phyloP scores from a whole-genome alignment of 2,797 vertebrate species.

The Austrolebias charrua region DNA sequence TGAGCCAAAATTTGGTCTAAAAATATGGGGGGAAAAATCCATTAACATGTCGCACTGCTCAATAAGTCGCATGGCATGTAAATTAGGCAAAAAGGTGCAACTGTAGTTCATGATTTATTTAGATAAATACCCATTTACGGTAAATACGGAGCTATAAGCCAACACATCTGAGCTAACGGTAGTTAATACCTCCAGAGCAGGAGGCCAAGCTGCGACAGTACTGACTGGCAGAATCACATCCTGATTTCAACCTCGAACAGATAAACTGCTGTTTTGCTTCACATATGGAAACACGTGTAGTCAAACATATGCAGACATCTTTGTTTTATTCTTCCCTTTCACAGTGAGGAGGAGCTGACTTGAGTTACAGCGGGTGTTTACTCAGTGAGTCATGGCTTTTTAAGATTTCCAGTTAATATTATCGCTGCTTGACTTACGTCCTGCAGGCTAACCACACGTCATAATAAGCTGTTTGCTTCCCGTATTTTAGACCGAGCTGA shows the following conservation, averaged over 20 bases:
- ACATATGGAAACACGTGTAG: slow-evolving; percentile 43
- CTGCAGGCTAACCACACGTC: slow-evolving; percentile 37
- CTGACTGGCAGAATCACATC: slow-evolving; percentile 54
- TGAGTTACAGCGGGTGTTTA: slow-evolving; percentile 25
- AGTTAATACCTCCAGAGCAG: no score
- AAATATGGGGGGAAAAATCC: no score
- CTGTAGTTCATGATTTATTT: no score
- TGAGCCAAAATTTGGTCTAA: no score
- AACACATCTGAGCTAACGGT: no score
- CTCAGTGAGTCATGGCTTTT: slow-evolving; percentile 49
- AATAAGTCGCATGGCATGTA: no score
- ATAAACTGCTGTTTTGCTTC: slow-evolving; percentile 33
- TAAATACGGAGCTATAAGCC: no score
- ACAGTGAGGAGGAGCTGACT: slow-evolving; percentile 18
- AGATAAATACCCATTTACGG: no score
- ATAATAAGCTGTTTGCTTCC: slow-evolving; percentile 48
- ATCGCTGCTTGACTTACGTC: slow-evolving; percentile 49
- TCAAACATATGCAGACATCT: slow-evolving; percentile 14
- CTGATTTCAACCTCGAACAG: slow-evolving; percentile 53
- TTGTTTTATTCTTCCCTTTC: slow-evolving; percentile 36
- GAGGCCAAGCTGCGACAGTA: no score
- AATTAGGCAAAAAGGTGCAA: no score
- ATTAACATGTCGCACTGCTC: no score
- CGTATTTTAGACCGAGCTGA: slow-evolving; percentile 48
- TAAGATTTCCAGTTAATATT: slow-evolving; percentile 53